Evolutionary conservation across 2,888 invertebrate species (phyloP), one percentile per base, ranked within the genome.

Genomic region (Sinodicranocentrus sp.): DNA sequence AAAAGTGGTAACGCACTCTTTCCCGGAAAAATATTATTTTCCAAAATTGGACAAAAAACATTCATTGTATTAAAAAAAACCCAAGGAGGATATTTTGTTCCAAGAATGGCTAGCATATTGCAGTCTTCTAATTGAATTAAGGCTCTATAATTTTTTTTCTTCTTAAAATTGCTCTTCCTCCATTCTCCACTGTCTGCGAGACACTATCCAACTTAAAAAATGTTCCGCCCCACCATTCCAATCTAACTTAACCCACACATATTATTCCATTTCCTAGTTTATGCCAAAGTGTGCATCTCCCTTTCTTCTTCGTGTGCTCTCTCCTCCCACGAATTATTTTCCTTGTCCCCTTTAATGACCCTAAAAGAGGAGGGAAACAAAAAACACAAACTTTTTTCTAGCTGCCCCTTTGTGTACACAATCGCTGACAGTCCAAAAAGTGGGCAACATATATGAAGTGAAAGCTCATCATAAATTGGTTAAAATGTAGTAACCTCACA

Each of bases 401-500:
- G 5, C 63, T 39, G 23, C 68, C 33, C 68, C 26, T 21, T 25
- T n/a, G 2, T 48, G 26, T 70, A 21, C n/a, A 5, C 57, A 52
- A 8, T 10, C 10, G 8, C n/a, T 15, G 33, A 6, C 5, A 17
- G 13, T n/a, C 21, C 21, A 33, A 33, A 68, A 44, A 48, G 68
- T 68, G 68, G 44, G 43, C 43, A 52, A 70, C 26, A 28, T 76
- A 33, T 33, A 79, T 76, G 83, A 80, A 80, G 75, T 78, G 80
- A 79, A 73, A 82, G 84, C 85, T 85, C 82, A 77, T 85, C 86
- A 85, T 86, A 86, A 86, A 85, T 86, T 85, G 86, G 84, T 82
- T 77, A 73, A 75, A 80, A 82, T 85, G 84, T 82, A 86, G 84
- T 79, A 84, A 82, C 77, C 78, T 70, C 75, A 75, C 71, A 86